A percentile compares a stretch with the other conserved stretches of the same genome.
Evolutionary conservation across 92 coral and sea anemone genomes (phyloP).

Genomic region (Phenganax stokvisi): DNA sequence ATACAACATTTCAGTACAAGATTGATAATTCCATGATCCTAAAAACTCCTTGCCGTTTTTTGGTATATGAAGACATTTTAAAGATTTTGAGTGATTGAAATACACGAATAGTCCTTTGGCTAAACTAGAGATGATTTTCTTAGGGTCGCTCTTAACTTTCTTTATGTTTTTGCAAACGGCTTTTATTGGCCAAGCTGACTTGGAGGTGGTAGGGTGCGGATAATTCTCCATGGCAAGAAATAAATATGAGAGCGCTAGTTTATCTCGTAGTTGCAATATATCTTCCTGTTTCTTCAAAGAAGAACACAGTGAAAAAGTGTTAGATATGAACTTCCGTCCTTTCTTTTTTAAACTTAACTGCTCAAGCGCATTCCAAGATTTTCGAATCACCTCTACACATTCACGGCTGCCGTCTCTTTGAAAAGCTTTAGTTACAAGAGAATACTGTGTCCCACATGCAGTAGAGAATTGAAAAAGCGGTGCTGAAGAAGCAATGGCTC

Average conservation of each 20-base stretch:
- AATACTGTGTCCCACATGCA: conserved; percentile 28
- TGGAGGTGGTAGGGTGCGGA: conserved; percentile 15
- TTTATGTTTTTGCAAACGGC: conserved; percentile 30
- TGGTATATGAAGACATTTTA: conserved; percentile 38
- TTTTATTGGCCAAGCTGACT: conserved; percentile 41
- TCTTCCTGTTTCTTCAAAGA: conserved; percentile 6
- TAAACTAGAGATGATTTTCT: conserved; percentile 1
- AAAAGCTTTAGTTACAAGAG: conserved; percentile 32
- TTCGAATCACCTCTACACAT: conserved; percentile 39
- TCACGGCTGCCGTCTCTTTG: conserved; percentile 16
- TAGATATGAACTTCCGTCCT: conserved; percentile 18
- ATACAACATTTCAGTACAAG: conserved; percentile 36
- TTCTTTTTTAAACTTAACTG: neutral
- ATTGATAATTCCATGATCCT: conserved; percentile 39
- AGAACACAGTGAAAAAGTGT: conserved; percentile 24
- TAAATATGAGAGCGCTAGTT: conserved; percentile 25
- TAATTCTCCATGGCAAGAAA: conserved; percentile 39
- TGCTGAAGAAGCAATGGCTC: conserved; percentile 27
- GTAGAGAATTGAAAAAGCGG: conserved; percentile 31
- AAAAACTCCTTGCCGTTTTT: conserved; percentile 28
- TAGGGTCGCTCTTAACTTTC: neutral
- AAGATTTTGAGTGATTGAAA: conserved; percentile 29
- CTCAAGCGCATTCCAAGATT: conserved; percentile 24
- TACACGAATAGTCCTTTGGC: conserved; percentile 26
- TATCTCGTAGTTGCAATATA: conserved; percentile 31